These are phyloP conservation scores for Rhysida immarginata DNA, from an alignment of 1,140 invertebrate genomes.

Conservation along the genomic window DNA sequence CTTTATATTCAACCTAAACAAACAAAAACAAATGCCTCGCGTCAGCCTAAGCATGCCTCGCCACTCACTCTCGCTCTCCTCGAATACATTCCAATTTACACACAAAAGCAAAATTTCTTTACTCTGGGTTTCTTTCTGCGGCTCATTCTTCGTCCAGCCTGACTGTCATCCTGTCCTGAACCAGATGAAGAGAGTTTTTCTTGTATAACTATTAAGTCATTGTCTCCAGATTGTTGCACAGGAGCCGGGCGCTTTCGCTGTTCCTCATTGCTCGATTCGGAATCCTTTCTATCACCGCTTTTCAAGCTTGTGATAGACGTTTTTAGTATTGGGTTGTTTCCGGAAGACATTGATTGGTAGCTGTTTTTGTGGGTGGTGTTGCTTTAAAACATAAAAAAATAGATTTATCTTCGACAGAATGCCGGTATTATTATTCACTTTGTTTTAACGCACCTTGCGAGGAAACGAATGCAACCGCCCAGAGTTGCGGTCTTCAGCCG, in stretches of 20 bases:
- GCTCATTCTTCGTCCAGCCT: conserved; percentile 4
- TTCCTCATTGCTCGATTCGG: not conserved
- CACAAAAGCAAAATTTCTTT: too few relatives aligned
- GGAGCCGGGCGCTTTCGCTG: not conserved
- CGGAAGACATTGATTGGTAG: not conserved
- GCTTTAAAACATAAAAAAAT: too few relatives aligned
- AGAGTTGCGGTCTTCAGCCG: too few relatives aligned
- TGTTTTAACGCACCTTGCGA: too few relatives aligned
- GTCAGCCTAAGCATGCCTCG: not conserved
- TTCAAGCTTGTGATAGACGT: not conserved
- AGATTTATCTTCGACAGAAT: too few relatives aligned
- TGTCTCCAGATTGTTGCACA: too few relatives aligned
- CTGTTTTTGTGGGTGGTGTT: too few relatives aligned
- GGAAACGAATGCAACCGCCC: too few relatives aligned
- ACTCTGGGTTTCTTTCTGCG: conserved; percentile 6
- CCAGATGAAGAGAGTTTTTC: not conserved
- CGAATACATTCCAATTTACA: too few relatives aligned
- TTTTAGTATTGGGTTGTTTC: not conserved
- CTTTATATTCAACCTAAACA: conserved; percentile 30
- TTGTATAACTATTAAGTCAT: not conserved
- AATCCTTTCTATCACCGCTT: not conserved
- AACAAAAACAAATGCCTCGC: not conserved
- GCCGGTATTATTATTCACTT: too few relatives aligned
- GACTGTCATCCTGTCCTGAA: not conserved
- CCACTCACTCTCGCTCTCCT: too few relatives aligned